Evolutionary conservation across 2,888 invertebrate genomes (phyloP).

Genomic region (Julus scanicus): DNA sequence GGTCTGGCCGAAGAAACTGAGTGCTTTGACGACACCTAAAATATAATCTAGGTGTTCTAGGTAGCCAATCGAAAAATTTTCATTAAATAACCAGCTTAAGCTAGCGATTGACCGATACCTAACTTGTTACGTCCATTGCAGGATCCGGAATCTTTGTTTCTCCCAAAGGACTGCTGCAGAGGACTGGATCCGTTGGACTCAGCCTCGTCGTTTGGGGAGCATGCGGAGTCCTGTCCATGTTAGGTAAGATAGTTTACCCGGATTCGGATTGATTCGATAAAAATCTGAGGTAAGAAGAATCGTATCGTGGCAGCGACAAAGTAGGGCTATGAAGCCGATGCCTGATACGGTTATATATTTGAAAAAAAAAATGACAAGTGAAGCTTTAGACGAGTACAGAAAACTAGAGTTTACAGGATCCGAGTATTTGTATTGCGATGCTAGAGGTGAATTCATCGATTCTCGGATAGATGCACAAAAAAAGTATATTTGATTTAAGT

Average conservation of each 20-base stretch:
- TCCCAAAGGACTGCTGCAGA: conserved; percentile 86
- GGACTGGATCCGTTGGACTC: conserved; percentile 83
- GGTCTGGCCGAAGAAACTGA: conserved; percentile 41
- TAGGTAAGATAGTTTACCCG: conserved; percentile 74
- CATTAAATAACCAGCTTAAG: conserved; percentile 29
- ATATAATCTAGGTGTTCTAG: conserved; percentile 46
- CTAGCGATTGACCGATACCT: conserved; percentile 18
- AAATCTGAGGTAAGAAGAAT: no score
- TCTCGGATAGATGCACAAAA: no score
- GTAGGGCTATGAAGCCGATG: no score
- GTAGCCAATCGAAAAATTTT: conserved; percentile 42
- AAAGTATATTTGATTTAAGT: no score
- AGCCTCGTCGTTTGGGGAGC: conserved; percentile 95
- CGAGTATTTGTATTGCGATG: no score
- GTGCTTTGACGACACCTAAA: conserved; percentile 25
- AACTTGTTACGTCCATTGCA: conserved; percentile 64
- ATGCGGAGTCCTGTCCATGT: conserved; percentile 89
- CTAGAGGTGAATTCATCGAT: no score
- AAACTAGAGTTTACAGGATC: no score
- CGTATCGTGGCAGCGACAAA: no score
- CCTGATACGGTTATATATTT: no score
- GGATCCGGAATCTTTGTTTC: conserved; percentile 99
- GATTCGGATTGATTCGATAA: no score
- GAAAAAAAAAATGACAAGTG: no score
- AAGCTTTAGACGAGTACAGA: no score